Evolutionary conservation across 1,140 invertebrate species (phyloP), one percentile per base, ranked within the genome.

Genomic region (Dreissena polymorpha): DNA sequence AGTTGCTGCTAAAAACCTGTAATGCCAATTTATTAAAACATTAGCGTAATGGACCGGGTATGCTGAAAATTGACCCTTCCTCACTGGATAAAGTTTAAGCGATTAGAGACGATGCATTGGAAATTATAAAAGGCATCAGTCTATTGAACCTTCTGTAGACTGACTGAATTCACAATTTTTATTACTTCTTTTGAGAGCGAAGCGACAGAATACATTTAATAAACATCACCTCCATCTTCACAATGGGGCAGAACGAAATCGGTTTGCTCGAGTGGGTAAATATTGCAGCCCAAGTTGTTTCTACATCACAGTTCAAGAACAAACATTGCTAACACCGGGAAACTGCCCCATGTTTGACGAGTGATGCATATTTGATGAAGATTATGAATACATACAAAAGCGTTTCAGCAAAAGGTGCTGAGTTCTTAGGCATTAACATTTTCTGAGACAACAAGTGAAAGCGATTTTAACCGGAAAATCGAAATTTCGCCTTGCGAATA

Each of bases 231-330:
- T 23, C 57, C n/a, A 49, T 23, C 23, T 29, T 53, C 29, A 69
- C 64, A 51, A 57, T 23, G 53, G 53, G 13, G 8, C 21, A 25
- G 57, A 73, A 27, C 49, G 53, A 69, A 69, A 69, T 67, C 67
- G 55, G 75, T 78, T 78, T 78, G 69, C 75, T 77, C 67, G 27
- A 55, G 60, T 78, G 27, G 76, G 76, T 69, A 78, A 78, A 78
- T 65, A 78, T 55, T 70, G 21, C 69, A 65, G 64, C 68, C 49
- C 18, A 29, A 49, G 67, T 57, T 68, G 57, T 69, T 78, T 69
- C 65, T 69, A 78, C 76, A 78, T 70, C 76, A 55, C 49, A 21
- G 76, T 53, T 25, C 49, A n/a, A 18, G 60, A 18, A 27, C 76
- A 69, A 69, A 78, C 51, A 78, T 55, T 13, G 39, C 39, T 27